These are phyloP conservation scores for Lanistes nyassanus DNA, from an alignment of 1,140 invertebrate species.

Conservation along the genomic window DNA sequence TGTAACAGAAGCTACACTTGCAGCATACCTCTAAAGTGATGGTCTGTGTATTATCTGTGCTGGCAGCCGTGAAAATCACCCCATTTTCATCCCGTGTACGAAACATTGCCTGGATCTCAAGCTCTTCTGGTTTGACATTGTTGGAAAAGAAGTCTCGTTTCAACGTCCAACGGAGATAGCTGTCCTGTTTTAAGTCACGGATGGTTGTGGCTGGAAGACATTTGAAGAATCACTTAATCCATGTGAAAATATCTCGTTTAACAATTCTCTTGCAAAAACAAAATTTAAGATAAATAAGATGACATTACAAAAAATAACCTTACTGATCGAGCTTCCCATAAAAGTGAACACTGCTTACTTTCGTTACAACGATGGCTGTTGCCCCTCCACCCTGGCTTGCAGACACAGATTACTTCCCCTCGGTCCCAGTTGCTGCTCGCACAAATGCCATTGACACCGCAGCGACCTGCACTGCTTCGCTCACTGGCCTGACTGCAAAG, in stretches of 20 bases:
- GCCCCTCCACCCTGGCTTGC: slow-evolving; percentile 81
- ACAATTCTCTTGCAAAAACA: no score
- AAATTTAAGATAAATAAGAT: no score
- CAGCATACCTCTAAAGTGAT: slow-evolving; percentile 18
- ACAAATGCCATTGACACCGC: slow-evolving; percentile 83
- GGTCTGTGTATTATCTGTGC: slow-evolving; percentile 25
- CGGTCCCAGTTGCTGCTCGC: slow-evolving; percentile 65
- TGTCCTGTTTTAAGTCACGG: slow-evolving; percentile 84
- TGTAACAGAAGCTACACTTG: no score
- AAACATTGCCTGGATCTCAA: slow-evolving; percentile 84
- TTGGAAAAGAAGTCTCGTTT: slow-evolving; percentile 74
- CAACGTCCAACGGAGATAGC: slow-evolving; percentile 95
- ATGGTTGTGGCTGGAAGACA: slow-evolving; percentile 71
- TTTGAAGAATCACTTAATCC: no score
- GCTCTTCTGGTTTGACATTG: slow-evolving; percentile 33
- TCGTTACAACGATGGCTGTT: slow-evolving; percentile 77
- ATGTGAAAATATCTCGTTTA: no score
- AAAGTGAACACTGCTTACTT: slow-evolving; percentile 54
- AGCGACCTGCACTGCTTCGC: slow-evolving; percentile 24
- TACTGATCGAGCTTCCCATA: no score
- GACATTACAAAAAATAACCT: no score
- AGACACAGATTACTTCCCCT: slow-evolving; percentile 87
- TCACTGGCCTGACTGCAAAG: slow-evolving; percentile 41
- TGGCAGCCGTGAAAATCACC: slow-evolving; percentile 40
- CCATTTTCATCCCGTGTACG: slow-evolving; percentile 92